These are phyloP conservation scores for Tyria jacobaeae DNA, from an alignment of 2,888 invertebrate species.

Conservation along the genomic window DNA sequence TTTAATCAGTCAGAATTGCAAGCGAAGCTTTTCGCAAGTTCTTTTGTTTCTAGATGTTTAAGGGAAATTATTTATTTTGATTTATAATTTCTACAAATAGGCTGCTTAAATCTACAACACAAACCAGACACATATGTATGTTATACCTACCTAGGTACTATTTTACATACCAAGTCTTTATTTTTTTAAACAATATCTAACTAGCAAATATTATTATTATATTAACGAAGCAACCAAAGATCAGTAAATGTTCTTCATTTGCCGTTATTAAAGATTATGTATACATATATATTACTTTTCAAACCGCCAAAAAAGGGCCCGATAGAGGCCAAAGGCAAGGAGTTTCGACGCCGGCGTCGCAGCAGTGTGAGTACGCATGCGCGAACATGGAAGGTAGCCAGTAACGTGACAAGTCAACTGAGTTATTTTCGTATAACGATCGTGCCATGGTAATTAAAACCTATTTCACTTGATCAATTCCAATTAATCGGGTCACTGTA, in stretches of 20 bases:
- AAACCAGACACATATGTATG: neutral
- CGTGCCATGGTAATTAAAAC: slow-evolving; percentile 47
- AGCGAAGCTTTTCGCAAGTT: neutral
- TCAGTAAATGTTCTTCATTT: neutral
- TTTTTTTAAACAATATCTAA: neutral
- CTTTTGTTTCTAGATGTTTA: neutral
- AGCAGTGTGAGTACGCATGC: slow-evolving; percentile 16
- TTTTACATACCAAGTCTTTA: neutral
- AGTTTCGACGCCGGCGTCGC: slow-evolving; percentile 9
- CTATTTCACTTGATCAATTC: slow-evolving; percentile 42
- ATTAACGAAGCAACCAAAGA: neutral
- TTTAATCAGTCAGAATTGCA: neutral
- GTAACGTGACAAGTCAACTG: slow-evolving; percentile 48
- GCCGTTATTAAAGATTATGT: neutral
- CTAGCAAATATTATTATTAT: too few relatives aligned
- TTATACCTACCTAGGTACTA: neutral
- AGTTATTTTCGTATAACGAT: slow-evolving; percentile 48
- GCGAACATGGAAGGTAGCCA: slow-evolving; percentile 26
- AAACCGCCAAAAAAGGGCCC: slow-evolving; percentile 26
- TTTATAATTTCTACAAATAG: too few relatives aligned
- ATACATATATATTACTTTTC: neutral
- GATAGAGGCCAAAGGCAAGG: slow-evolving; percentile 31
- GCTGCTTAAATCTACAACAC: neutral
- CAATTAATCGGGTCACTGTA: slow-evolving; percentile 39
- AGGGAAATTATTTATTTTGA: neutral